Evolutionary conservation across 2,113 vertebrate species (phyloP).

Genomic region (Cebus imitator): DNA sequence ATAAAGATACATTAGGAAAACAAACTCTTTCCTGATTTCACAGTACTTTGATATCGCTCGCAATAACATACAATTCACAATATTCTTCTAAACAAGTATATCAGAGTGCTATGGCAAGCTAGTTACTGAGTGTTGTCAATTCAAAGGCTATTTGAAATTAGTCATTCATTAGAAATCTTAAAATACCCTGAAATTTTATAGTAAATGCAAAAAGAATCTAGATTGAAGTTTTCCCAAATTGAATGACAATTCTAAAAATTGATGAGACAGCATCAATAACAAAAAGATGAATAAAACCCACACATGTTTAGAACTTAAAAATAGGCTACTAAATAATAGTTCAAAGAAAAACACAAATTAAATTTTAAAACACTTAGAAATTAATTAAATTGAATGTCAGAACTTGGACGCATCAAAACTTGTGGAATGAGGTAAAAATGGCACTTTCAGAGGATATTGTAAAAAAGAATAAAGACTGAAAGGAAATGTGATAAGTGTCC

Average conservation of each 20-base stretch:
- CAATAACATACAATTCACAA: background rate
- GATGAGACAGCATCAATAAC: background rate
- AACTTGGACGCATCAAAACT: background rate
- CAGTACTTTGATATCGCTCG: background rate
- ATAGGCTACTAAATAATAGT: background rate
- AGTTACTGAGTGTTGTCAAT: background rate
- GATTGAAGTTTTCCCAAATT: background rate
- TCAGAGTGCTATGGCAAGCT: background rate
- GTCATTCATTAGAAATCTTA: background rate
- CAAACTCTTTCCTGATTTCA: background rate
- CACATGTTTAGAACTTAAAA: constrained; percentile 13
- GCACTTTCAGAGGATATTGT: background rate
- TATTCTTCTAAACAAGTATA: background rate
- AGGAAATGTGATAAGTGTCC: background rate
- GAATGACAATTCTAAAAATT: background rate
- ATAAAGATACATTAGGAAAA: background rate
- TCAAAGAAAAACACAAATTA: background rate
- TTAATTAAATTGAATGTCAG: background rate
- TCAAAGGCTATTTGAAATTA: background rate
- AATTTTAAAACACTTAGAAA: background rate
- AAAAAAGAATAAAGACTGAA: background rate
- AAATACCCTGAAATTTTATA: background rate
- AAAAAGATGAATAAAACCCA: background rate
- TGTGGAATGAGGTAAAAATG: background rate
- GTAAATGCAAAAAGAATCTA: background rate